A percentile compares a stretch with the other conserved stretches of the same genome.
phyloP scores from a whole-genome alignment of 1,140 invertebrate species.

The Lasioglossum albipes region DNA sequence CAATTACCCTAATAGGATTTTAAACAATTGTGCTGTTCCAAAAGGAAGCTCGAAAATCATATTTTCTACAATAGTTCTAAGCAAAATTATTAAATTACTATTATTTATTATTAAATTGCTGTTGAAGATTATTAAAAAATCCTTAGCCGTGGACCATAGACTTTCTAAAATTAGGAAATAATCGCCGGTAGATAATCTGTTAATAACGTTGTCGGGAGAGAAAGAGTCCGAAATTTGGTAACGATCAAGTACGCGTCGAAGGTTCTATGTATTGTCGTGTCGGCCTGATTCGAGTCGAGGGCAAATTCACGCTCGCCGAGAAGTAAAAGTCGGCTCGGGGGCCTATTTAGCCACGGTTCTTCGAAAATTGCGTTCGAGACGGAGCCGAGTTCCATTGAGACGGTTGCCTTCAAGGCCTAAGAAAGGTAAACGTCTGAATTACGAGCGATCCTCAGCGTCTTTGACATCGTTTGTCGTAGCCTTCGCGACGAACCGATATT shows the following conservation, averaged over 20 bases:
- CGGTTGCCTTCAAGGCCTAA: background rate
- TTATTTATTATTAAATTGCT: too few relatives aligned
- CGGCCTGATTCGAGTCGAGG: background rate
- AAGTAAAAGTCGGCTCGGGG: constrained; percentile 8
- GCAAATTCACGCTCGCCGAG: background rate
- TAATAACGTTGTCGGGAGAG: too few relatives aligned
- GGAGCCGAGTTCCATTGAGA: background rate
- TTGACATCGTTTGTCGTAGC: background rate
- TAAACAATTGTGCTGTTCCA: too few relatives aligned
- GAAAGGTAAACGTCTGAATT: constrained; percentile 4
- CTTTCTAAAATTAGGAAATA: too few relatives aligned
- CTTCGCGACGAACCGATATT: background rate
- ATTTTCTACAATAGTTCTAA: too few relatives aligned
- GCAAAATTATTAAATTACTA: too few relatives aligned
- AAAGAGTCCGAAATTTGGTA: background rate
- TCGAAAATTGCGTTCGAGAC: background rate
- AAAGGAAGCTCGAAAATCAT: too few relatives aligned
- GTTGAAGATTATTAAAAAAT: too few relatives aligned
- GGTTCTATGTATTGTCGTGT: too few relatives aligned
- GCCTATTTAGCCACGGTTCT: background rate
- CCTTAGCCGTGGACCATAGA: too few relatives aligned
- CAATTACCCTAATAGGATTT: too few relatives aligned
- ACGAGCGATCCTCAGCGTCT: background rate
- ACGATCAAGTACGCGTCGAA: background rate
- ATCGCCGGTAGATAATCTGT: too few relatives aligned